Evolutionary conservation across 2,888 invertebrate genomes (phyloP), one percentile per base, ranked within the genome.

Genomic region (Phyllotreta cruciferae): DNA sequence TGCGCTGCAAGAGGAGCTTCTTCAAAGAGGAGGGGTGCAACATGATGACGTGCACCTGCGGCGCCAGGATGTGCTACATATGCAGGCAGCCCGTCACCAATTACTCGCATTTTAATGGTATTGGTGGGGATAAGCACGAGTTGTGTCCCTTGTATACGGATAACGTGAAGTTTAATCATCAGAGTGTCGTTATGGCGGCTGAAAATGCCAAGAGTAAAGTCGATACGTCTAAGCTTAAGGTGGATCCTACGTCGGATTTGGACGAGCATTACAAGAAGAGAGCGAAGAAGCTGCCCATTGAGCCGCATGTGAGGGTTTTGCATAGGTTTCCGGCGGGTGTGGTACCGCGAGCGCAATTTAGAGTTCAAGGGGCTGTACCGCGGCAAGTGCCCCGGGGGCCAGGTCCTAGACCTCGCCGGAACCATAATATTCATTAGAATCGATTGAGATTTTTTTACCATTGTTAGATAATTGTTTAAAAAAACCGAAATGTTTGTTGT

Each of bases 1-100:
- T 78, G 66, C 78, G 78, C 35, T 85, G 86, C 64, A 74, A 77
- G 1, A 75, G 78, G 37, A 80, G 81, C 44, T 86, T 85, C 69
- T 82, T 84, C 65, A 86, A 86, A 73, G 81, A 80, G 54, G 83
- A 83, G 60, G 86, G 86, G 0, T 87, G 87, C 71, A 87, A 87
- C 69, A 84, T 83, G 70, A 86, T 87, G 81, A 82, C 80, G 0
- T 87, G 87, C 69, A 64, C 76, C 0, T 87, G 87, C 72, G 86
- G 86, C 0, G 83, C 84, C 3, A 69, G 66, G 9, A 85, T 85
- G 83, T 87, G 87, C 69, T 87, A 87, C 64, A 73, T 86, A 8
- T 87, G 87, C 70, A 79, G 83, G 36, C 65, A 82, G 68, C 81
- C 82, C 8, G 81, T 86, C 9, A 79, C 74, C 1, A 81, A 82